These are phyloP conservation scores for Bathynomus jamesi DNA, from an alignment of 1,140 invertebrate genomes.

Conservation along the genomic window DNA sequence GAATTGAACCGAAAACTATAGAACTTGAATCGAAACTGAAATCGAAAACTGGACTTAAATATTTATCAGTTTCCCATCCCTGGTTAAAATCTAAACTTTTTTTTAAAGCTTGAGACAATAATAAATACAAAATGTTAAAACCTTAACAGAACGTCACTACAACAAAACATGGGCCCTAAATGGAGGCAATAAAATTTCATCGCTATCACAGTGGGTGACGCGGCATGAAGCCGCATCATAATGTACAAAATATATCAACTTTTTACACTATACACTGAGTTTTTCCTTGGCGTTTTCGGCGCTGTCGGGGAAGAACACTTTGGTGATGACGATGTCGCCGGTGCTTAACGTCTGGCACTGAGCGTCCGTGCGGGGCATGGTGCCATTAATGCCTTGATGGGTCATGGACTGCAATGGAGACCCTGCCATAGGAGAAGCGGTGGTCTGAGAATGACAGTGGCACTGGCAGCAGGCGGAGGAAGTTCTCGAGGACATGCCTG, in stretches of 20 bases:
- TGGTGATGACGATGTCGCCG: constrained; percentile 87
- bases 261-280: neutral
- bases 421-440: constrained; percentile 11
- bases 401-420: constrained; percentile 13
- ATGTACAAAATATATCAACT: too few species aligned
- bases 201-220: neutral
- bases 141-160: neutral
- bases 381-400: constrained; percentile 13
- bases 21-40: too few species aligned
- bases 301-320: constrained; percentile 52
- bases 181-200: neutral
- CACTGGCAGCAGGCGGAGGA: constrained; percentile 38
- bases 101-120: neutral
- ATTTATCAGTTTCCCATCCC: too few species aligned
- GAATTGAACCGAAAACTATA: too few species aligned
- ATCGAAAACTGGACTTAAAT: too few species aligned
- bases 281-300: constrained; percentile 28
- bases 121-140: too few species aligned
- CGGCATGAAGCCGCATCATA: neutral
- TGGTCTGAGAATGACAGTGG: constrained; percentile 28
- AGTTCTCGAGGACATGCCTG: neutral
- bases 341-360: constrained; percentile 78
- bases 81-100: too few species aligned
- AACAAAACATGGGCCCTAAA: neutral
- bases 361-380: constrained; percentile 43